These are phyloP conservation scores for Ypsolopha sequella DNA, from an alignment of 2,888 invertebrate species.

Conservation along the genomic window DNA sequence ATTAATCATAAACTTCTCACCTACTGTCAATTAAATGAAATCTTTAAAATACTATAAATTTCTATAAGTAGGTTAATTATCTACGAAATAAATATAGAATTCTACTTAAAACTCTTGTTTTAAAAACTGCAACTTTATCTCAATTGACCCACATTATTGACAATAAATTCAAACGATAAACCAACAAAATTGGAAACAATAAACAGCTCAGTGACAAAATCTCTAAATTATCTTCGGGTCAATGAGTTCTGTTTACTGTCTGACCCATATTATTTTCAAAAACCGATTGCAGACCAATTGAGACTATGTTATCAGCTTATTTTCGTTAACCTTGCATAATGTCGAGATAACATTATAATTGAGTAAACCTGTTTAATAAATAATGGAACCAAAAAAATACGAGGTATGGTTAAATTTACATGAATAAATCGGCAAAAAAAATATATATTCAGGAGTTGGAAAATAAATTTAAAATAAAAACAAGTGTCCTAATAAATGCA, in stretches of 20 bases:
- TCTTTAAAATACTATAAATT: too few relatives aligned
- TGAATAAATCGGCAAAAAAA: too few relatives aligned
- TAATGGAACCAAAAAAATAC: too few relatives aligned
- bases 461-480: too few relatives aligned
- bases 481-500: too few relatives aligned
- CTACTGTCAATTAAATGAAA: too few relatives aligned
- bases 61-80: background rate
- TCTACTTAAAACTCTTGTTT: constrained; percentile 11
- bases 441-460: too few relatives aligned
- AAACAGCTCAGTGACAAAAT: constrained; percentile 40
- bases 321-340: background rate
- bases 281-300: background rate
- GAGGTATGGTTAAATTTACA: too few relatives aligned
- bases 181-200: constrained; percentile 46
- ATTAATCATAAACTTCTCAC: too few relatives aligned
- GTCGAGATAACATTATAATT: too few relatives aligned
- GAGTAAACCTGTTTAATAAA: too few relatives aligned
- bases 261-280: constrained; percentile 32
- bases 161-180: constrained; percentile 42
- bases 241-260: constrained; percentile 23
- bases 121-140: constrained; percentile 30
- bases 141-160: constrained; percentile 41
- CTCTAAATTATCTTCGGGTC: constrained; percentile 42
- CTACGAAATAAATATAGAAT: too few relatives aligned
- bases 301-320: background rate